These are phyloP conservation scores for Cyphomyrmex costatus DNA, from an alignment of 1,140 invertebrate genomes.

Conservation along the genomic window DNA sequence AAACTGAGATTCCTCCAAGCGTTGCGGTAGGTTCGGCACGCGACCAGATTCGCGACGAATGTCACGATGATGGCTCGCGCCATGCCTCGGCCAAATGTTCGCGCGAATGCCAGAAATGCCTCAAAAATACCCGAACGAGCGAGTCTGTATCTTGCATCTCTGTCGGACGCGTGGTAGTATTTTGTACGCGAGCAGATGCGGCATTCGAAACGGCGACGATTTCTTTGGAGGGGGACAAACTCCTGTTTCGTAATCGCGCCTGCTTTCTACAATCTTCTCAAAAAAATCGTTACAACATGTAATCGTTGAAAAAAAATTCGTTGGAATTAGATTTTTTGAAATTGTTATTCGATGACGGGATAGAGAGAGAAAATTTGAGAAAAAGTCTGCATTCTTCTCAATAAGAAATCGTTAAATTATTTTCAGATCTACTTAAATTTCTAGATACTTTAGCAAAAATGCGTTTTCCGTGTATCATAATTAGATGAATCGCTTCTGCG, in stretches of 20 bases:
- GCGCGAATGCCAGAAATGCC: conserved; percentile 8
- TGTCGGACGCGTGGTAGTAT: neutral
- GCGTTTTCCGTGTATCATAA: neutral
- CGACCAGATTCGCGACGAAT: conserved; percentile 49
- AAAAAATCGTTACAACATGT: neutral
- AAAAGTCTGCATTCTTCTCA: neutral
- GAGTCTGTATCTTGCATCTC: neutral
- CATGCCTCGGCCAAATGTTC: conserved; percentile 67
- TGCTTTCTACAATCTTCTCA: neutral
- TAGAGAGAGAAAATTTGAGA: neutral
- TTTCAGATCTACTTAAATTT: no score
- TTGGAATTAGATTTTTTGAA: neutral
- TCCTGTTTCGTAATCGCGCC: neutral
- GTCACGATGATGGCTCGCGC: conserved; percentile 12
- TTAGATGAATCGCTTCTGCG: neutral
- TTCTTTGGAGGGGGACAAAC: no score
- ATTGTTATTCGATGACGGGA: neutral
- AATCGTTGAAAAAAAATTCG: neutral
- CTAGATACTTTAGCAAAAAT: no score
- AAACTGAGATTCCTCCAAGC: conserved; percentile 24
- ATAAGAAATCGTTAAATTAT: no score
- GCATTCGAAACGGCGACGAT: no score
- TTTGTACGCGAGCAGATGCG: neutral
- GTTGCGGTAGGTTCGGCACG: conserved; percentile 51
- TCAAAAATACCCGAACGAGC: conserved; percentile 53